A percentile compares a stretch with the other conserved stretches of the same genome.
Conservation (phyloP, 2,888 invertebrate genomes). For the Pyralis farinalis region DNA sequence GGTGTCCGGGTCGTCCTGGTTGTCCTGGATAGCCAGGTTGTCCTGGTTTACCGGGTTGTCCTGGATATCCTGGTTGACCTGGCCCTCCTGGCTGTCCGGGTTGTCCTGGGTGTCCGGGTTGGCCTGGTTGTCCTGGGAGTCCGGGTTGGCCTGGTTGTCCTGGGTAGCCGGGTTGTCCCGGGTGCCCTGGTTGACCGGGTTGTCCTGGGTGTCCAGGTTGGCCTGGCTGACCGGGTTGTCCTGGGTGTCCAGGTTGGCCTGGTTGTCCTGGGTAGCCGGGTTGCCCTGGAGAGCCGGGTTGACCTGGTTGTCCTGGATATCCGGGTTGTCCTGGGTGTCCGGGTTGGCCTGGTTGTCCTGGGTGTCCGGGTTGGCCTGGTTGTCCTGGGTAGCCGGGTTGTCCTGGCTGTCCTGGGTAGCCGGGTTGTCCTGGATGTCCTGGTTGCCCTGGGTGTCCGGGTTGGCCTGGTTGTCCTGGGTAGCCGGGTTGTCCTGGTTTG, state of each 20-base stretch:
- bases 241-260: conserved; percentile 23
- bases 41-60: conserved; percentile 17
- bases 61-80: conserved; percentile 23
- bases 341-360: conserved; percentile 22
- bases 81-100: conserved; percentile 21
- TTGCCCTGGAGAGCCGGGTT: conserved; percentile 20
- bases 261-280: conserved; percentile 26
- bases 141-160: conserved; percentile 41
- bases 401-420: conserved; percentile 20
- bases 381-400: conserved; percentile 21
- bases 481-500: conserved; percentile 18
- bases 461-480: conserved; percentile 16
- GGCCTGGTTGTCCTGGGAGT: conserved; percentile 55
- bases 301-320: conserved; percentile 16
- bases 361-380: conserved; percentile 20
- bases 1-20: conserved; percentile 15
- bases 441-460: conserved; percentile 20
- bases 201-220: conserved; percentile 23
- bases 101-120: conserved; percentile 25
- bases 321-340: conserved; percentile 21
- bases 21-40: conserved; percentile 16
- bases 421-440: conserved; percentile 19
- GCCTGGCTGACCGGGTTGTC: conserved; percentile 22
- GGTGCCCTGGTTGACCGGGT: conserved; percentile 16
- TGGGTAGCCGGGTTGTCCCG: conserved; percentile 21